Base-by-base conservation (phyloP, 2,797 vertebrate genomes). In the Spinus pinus region DNA sequence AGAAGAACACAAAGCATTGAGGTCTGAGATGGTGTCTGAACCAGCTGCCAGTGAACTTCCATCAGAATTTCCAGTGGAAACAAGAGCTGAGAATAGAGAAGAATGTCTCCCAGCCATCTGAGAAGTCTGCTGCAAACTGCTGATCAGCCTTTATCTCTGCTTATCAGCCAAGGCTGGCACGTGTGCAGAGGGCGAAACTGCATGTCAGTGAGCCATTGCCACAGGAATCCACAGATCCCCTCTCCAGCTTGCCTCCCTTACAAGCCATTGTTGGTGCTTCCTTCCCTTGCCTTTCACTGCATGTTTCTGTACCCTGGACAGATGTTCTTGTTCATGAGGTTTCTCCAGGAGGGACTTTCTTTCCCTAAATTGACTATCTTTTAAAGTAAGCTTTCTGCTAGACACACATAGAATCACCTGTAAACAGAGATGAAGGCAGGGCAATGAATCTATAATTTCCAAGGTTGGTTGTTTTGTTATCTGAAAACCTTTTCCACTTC, bases 151-250 rank as follows among this genome's bases (percentile, higher is more conserved):
- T 41, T 41, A 41, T 41, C 39, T 35, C 9, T 75, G 28, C 75
- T 65, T 49, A 21, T 18, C 11, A 1, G 24, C 5, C 16, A 41
- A 83, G 65, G n/a, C 31, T 31, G 35, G 35, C 24, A 19, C 17
- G 0, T 39, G 2, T 0, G 0, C 30, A 50, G 39, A 33, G 17
- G 9, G 10, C 51, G 33, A n/a, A 53, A 50, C 12, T n/a, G 47
- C 17, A 4, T 35, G 27, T 54, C 66, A 67, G 3, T 6, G 56
- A 85, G 44, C 51, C 46, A 31, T 13, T 71, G 35, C 25, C 44
- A 71, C 13, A 31, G 1, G 10, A 54, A 60, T 14, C 37, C 69
- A 18, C 61, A 46, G 7, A 5, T 66, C 30, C 53, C 9, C 7
- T 84, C 27, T 4, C 14, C 20, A 54, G 22, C 35, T 44, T 12